Conservation (phyloP, 2,797 vertebrate genomes). For the Diceros bicornis region DNA sequence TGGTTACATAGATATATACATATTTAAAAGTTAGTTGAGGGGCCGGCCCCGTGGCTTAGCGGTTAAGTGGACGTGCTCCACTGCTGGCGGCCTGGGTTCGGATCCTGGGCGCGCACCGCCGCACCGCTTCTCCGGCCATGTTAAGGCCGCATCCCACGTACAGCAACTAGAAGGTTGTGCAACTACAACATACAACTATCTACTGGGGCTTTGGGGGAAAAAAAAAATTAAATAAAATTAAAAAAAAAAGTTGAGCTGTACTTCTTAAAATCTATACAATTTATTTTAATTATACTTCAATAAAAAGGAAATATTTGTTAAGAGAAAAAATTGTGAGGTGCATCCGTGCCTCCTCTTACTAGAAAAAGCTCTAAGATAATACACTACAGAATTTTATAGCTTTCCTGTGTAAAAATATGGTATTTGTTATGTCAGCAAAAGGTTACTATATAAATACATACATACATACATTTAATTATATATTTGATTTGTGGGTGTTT, state of each 20-base stretch:
- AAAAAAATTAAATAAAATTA: too few relatives aligned
- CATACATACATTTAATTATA: not conserved
- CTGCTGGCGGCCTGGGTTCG: too few relatives aligned
- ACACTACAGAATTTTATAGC: not conserved
- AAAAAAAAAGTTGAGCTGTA: not conserved
- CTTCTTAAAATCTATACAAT: not conserved
- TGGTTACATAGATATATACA: not conserved
- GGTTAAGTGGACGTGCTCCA: too few relatives aligned
- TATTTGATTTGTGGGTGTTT: not conserved
- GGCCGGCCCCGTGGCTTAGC: too few relatives aligned
- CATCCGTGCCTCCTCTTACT: not conserved
- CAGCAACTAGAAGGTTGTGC: too few relatives aligned
- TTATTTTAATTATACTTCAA: not conserved
- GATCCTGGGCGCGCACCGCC: too few relatives aligned
- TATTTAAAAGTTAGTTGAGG: not conserved
- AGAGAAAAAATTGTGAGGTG: not conserved
- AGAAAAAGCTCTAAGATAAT: not conserved
- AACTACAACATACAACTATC: too few relatives aligned
- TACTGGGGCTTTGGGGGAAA: too few relatives aligned
- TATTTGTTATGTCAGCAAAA: not conserved
- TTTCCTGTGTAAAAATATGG: not conserved
- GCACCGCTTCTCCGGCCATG: too few relatives aligned
- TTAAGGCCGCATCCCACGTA: too few relatives aligned
- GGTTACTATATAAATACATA: not conserved
- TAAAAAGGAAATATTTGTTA: not conserved